Conservation (phyloP, 2,113 vertebrate species). For the Tetrao urogallus region DNA sequence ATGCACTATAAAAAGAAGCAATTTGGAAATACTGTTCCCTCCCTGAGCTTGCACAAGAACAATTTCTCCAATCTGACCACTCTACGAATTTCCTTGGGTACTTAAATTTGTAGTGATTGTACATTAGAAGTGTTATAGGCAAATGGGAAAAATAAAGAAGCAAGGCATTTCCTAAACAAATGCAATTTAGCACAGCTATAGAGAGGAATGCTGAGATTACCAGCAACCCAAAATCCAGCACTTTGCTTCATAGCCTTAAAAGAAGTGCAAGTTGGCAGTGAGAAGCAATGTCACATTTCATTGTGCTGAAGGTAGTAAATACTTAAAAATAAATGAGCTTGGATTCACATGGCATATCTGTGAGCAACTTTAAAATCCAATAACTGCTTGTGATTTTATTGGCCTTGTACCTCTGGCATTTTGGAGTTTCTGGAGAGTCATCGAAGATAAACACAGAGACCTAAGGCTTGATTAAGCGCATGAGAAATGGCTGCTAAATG, state of each 20-base stretch:
- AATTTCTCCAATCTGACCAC: background rate
- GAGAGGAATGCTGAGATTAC: background rate
- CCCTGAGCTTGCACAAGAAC: background rate
- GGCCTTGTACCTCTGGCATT: background rate
- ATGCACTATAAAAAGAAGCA: background rate
- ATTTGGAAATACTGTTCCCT: background rate
- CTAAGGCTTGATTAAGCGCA: background rate
- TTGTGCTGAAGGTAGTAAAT: background rate
- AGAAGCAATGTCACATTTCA: background rate
- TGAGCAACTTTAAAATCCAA: background rate
- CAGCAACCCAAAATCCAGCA: fast-evolving
- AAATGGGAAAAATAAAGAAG: background rate
- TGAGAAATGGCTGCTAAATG: background rate
- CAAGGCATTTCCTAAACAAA: background rate
- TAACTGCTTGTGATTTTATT: background rate
- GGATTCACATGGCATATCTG: background rate
- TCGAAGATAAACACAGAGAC: background rate
- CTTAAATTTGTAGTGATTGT: background rate
- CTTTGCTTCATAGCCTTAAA: background rate
- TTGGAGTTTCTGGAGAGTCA: background rate
- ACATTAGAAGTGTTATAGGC: background rate
- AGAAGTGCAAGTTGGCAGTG: background rate
- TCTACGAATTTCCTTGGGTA: background rate
- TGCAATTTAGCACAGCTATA: fast-evolving
- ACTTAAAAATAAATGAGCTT: background rate